Percentiles rank a stretch among this genome's conserved stretches.
Conservation (phyloP, 2,113 vertebrate species). For the Cardinalis cardinalis region DNA sequence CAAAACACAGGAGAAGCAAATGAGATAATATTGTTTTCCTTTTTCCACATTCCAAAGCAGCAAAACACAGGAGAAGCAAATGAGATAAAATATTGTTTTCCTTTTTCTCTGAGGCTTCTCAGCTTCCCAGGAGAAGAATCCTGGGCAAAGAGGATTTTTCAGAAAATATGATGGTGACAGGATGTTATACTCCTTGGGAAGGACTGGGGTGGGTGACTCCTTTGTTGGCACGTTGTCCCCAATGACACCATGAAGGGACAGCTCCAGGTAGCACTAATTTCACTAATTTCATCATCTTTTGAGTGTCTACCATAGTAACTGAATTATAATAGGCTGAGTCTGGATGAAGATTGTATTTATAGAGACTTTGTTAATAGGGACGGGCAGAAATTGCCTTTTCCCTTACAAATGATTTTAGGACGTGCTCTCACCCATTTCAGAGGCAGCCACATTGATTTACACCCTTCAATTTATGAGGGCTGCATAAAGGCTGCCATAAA, state of each 20-base stretch:
- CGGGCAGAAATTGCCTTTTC: slow-evolving; percentile 23
- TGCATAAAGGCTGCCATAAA: slow-evolving; percentile 55
- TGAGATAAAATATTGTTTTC: too few species aligned
- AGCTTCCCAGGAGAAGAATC: too few species aligned
- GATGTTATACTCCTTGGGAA: neutral
- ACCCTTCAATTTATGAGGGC: slow-evolving; percentile 45
- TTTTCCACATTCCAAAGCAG: too few species aligned
- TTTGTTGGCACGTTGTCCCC: accelerated
- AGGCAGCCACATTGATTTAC: slow-evolving; percentile 62
- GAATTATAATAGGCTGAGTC: neutral
- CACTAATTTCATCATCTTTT: neutral
- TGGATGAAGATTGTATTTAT: slow-evolving; percentile 11
- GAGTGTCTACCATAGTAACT: neutral
- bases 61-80: too few species aligned
- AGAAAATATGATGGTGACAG: too few species aligned
- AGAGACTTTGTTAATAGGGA: slow-evolving; percentile 59
- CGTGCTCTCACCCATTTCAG: neutral
- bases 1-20: too few species aligned
- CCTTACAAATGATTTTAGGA: slow-evolving; percentile 45
- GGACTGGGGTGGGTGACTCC: accelerated
- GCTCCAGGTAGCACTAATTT: neutral
- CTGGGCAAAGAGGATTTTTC: too few species aligned
- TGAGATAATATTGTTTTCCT: too few species aligned
- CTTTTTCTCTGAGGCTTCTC: too few species aligned
- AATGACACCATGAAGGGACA: accelerated